Conservation (phyloP, 2,888 invertebrate species). For the Aphodius sticticus region DNA sequence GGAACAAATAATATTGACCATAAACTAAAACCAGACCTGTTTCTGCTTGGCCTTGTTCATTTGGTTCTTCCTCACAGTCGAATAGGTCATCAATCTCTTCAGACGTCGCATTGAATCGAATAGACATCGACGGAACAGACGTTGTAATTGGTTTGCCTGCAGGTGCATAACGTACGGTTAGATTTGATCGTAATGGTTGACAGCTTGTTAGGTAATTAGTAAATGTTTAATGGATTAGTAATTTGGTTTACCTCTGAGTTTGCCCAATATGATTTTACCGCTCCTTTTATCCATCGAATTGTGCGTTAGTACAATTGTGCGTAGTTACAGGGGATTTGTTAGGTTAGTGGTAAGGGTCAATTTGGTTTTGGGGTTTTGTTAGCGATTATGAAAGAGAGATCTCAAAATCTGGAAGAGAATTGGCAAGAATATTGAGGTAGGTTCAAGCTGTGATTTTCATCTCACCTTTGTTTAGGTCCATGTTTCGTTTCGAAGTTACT, state of each 20-base stretch:
- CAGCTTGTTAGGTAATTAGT: background rate
- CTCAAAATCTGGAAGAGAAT: conserved; percentile 6
- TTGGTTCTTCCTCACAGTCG: conserved; percentile 66
- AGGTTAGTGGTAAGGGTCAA: background rate
- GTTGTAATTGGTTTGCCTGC: conserved; percentile 59
- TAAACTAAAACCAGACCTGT: background rate
- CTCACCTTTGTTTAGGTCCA: conserved; percentile 16
- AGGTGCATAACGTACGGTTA: conserved; percentile 13
- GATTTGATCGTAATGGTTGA: background rate
- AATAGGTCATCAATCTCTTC: conserved; percentile 77
- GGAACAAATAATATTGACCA: no score
- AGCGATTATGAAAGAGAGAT: conserved; percentile 8
- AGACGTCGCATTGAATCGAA: conserved; percentile 80
- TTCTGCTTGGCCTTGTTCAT: conserved; percentile 25
- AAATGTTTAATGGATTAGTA: conserved; percentile 10
- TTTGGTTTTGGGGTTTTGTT: conserved; percentile 4
- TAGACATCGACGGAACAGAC: conserved; percentile 64
- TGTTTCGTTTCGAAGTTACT: background rate
- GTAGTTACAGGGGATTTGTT: background rate
- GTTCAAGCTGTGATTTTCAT: conserved; percentile 11
- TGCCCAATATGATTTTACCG: conserved; percentile 58
- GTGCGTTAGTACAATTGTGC: conserved; percentile 6
- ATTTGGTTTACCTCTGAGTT: conserved; percentile 57
- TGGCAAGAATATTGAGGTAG: conserved; percentile 1
- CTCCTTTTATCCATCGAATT: conserved; percentile 43